Conservation (phyloP, 2,797 vertebrate species). For the Nasua narica region DNA sequence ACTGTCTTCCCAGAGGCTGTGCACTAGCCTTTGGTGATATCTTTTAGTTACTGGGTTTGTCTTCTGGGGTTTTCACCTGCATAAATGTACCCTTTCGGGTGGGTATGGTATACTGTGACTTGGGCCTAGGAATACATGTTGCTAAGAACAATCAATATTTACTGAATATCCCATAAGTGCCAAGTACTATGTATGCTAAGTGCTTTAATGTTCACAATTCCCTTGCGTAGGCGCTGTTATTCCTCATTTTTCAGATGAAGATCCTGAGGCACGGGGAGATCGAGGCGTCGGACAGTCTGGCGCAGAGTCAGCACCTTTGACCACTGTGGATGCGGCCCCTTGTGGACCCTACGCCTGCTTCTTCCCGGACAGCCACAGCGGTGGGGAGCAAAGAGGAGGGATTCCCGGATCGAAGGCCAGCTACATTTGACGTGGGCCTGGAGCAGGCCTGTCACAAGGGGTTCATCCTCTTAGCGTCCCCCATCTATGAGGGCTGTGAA, state of each 20-base stretch:
- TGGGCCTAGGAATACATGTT: background rate
- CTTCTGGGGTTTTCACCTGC: background rate
- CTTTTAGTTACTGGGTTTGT: background rate
- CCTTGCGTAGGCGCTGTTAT: background rate
- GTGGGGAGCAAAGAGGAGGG: background rate
- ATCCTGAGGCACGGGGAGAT: background rate
- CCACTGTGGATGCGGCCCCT: rapidly evolving
- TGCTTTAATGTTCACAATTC: background rate
- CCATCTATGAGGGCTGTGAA: background rate
- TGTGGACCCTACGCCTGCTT: background rate
- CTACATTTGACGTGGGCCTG: background rate
- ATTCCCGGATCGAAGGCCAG: background rate
- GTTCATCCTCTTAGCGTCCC: background rate
- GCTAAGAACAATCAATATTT: background rate
- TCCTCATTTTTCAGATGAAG: background rate
- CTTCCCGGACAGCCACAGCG: background rate
- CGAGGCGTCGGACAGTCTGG: background rate
- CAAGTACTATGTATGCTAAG: background rate
- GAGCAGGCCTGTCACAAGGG: background rate
- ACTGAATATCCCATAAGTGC: background rate
- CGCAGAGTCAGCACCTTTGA: background rate
- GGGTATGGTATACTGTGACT: background rate
- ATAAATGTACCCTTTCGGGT: background rate
- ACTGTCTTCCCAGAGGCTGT: background rate
- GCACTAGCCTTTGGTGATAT: background rate